Base-by-base conservation (phyloP, 2,797 vertebrate genomes). In the Enteromius afrohamiltoni region DNA sequence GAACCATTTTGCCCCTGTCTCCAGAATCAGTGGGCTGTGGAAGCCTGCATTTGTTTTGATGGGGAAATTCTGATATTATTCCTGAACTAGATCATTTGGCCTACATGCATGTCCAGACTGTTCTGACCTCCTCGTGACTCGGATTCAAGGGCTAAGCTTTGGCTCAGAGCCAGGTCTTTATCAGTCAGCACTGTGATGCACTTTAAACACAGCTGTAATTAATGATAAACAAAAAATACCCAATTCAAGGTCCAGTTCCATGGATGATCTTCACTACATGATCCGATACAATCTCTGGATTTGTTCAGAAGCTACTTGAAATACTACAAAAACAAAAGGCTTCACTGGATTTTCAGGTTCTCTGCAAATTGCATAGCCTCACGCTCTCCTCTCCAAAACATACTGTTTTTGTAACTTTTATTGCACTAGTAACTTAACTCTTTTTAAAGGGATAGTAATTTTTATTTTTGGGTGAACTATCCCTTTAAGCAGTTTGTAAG, bases 71-170 rank as follows among this genome's bases (percentile, higher is more conserved):
- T 58, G 34, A 40, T 69, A 21, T 62, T 83, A 55, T 60, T 83
- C 26, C 40, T 47, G 40, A 49, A 49, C 19, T 29, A 2, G 14
- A 68, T 70, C 8, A 37, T 70, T 21, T 71, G 75, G 65, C 82
- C 82, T 83, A 71, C 75, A 49, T 78, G 10, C 16, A 40, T 70
- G 82, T 83, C 75, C 75, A 78, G 75, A 78, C 75, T 40, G 82
- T 83, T 70, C 82, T 49, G 67, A 70, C 75, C 82, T 49, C 53
- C 55, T 40, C 29, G 23, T 70, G 75, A 40, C 75, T 78, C 67
- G 37, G 29, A 29, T 51, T 83, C 82, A 78, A 83, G 82, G 82
- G 51, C 82, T 78, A 47, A 71, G 42, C 49, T 69, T 69, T 69
- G 73, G 17, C 34, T 68, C 14, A 7, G 29, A 40, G 77, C 31